These are phyloP conservation scores for Chlorodrepanis virens DNA, from an alignment of 2,113 vertebrate species.

Conservation along the genomic window DNA sequence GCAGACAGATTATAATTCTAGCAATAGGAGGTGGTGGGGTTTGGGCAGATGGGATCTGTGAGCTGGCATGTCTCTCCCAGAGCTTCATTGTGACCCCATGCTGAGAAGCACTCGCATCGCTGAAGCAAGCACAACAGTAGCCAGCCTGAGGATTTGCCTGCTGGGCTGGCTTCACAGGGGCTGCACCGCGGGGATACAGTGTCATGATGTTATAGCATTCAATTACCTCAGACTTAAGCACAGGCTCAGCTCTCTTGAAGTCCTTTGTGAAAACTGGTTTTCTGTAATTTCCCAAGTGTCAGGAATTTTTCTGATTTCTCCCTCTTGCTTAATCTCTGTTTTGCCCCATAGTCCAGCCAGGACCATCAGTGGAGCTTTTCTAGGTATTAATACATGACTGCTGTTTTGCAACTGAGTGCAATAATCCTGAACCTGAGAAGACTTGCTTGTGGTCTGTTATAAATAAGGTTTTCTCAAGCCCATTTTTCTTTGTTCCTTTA, in stretches of 20 bases:
- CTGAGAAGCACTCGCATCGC: neutral
- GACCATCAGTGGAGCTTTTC: neutral
- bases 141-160: neutral
- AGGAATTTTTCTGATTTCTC: neutral
- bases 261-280: neutral
- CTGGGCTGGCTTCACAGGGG: neutral
- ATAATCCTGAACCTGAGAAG: constrained; percentile 25
- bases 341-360: neutral
- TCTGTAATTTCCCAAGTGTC: neutral
- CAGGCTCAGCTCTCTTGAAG: neutral
- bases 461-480: neutral
- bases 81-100: constrained; percentile 1
- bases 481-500: neutral
- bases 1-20: constrained; percentile 16
- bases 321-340: neutral
- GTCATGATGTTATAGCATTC: neutral
- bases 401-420: constrained; percentile 12
- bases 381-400: neutral
- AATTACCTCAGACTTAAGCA: neutral
- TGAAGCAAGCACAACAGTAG: neutral
- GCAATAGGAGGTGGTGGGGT: neutral
- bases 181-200: neutral
- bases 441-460: neutral
- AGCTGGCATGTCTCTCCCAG: neutral
- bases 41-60: constrained; percentile 22